A percentile compares a stretch with the other conserved stretches of the same genome.
These are phyloP conservation scores for Cathartes aura DNA, from an alignment of 2,113 vertebrate species.

Conservation along the genomic window DNA sequence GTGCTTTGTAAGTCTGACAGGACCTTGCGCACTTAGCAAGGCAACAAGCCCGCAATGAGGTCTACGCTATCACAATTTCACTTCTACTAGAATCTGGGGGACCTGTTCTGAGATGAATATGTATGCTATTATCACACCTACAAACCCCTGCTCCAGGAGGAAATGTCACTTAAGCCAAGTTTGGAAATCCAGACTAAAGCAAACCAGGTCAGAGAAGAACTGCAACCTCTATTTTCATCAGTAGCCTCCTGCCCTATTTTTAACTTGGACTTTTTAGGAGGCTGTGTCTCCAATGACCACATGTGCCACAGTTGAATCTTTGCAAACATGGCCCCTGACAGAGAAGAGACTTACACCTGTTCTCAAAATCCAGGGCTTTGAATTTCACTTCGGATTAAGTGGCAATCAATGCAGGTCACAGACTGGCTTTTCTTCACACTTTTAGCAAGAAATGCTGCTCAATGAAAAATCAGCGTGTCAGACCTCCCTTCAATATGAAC, in stretches of 20 bases:
- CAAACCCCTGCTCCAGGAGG: not conserved
- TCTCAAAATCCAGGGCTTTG: not conserved
- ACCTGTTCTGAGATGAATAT: not conserved
- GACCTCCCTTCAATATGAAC: not conserved
- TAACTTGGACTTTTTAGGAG: not conserved
- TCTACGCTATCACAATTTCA: not conserved
- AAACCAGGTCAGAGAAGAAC: not conserved
- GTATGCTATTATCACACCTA: not conserved
- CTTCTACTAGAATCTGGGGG: not conserved
- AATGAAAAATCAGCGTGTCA: not conserved
- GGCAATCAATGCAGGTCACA: not conserved
- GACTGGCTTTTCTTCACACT: not conserved
- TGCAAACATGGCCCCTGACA: not conserved
- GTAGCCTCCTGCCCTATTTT: not conserved
- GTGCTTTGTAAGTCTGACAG: not conserved
- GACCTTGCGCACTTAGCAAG: not conserved
- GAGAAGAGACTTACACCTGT: not conserved
- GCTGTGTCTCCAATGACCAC: not conserved
- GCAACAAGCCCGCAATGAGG: not conserved
- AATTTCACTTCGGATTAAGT: not conserved
- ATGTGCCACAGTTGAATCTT: not conserved
- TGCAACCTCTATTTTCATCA: not conserved
- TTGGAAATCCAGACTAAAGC: not conserved
- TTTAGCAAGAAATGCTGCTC: conserved; percentile 1
- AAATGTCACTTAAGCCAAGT: not conserved